Evolutionary conservation across 2,113 vertebrate species (phyloP), one percentile per base, ranked within the genome.

Genomic region (Canis aureus): DNA sequence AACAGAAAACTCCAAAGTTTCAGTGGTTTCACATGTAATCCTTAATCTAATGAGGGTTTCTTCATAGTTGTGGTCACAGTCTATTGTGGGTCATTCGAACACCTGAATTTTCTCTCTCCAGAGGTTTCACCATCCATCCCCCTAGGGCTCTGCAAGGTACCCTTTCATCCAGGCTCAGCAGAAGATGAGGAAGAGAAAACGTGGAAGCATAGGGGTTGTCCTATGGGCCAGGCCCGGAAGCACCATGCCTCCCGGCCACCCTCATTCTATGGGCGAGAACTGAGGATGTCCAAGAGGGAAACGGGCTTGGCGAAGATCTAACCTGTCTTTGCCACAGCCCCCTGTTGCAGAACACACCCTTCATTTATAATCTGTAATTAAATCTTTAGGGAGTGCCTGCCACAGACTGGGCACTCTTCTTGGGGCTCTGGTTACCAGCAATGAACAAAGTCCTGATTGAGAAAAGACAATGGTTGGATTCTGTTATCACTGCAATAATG

Each of bases 361-460:
- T 92, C 83, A 11, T 38, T 82, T 35, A 67, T 38, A 91, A 91
- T 81, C 95, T 95, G 11, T 93, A 74, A 89, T 91, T 89, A 89
- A 91, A 94, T 96, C 91, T 93, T 66, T 4, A 27, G 43, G n/a
- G 71, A 86, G 49, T 91, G 17, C 66, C 89, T 49, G 17, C 82
- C 64, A 71, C 53, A 22, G 6, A 4, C 16, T 20, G 66, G 82
- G 15, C 17, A 6, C 43, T 92, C 89, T 91, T 84, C 22, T 7
- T 32, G 38, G n/a, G 35, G 7, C 51, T 62, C 35, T 95, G 89
- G 66, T 81, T 81, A 67, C 64, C 29, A n/a, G 95, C 57, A 49
- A 20, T 38, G 92, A 82, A 17, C 66, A 80, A 86, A 96, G 57
- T 32, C 55, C 27, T 22, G 0, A 2, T 11, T 93, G 89, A 88